These are phyloP conservation scores for Lordiphosa stackelbergi DNA, from an alignment of 1,140 invertebrate genomes.

Conservation along the genomic window DNA sequence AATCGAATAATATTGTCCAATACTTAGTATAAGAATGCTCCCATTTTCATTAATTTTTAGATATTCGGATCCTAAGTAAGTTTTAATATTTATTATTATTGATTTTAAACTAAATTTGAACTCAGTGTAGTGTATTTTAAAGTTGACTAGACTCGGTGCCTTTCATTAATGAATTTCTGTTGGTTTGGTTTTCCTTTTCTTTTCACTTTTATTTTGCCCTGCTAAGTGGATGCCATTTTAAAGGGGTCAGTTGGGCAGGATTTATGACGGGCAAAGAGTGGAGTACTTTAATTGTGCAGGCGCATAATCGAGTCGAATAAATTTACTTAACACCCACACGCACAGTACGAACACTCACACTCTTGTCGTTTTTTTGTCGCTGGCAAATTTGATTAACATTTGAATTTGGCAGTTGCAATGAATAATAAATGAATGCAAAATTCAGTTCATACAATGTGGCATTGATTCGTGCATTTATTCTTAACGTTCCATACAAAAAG, in stretches of 20 bases:
- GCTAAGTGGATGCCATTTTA: constrained; percentile 10
- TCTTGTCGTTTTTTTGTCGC: constrained; percentile 15
- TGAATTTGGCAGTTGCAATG: constrained; percentile 6
- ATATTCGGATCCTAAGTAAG: no score
- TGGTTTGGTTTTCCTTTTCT: neutral
- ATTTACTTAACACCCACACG: constrained; percentile 27
- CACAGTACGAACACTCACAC: neutral
- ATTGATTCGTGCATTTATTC: constrained; percentile 33
- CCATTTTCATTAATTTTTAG: no score
- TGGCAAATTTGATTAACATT: constrained; percentile 50
- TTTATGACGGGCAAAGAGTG: neutral
- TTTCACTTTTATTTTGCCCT: neutral
- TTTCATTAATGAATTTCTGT: constrained; percentile 3
- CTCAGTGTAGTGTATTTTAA: neutral
- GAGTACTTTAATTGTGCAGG: constrained; percentile 26
- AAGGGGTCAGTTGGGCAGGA: constrained; percentile 4
- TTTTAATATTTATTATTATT: no score
- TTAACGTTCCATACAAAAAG: constrained; percentile 2
- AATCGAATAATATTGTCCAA: no score
- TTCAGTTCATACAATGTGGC: constrained; percentile 15
- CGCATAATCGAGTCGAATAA: constrained; percentile 35
- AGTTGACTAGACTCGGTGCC: neutral
- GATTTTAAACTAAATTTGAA: no score
- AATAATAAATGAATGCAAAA: constrained; percentile 18
- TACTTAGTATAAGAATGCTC: no score